Base-by-base conservation (phyloP, 2,797 vertebrate species). In the Sarcoramphus papa region DNA sequence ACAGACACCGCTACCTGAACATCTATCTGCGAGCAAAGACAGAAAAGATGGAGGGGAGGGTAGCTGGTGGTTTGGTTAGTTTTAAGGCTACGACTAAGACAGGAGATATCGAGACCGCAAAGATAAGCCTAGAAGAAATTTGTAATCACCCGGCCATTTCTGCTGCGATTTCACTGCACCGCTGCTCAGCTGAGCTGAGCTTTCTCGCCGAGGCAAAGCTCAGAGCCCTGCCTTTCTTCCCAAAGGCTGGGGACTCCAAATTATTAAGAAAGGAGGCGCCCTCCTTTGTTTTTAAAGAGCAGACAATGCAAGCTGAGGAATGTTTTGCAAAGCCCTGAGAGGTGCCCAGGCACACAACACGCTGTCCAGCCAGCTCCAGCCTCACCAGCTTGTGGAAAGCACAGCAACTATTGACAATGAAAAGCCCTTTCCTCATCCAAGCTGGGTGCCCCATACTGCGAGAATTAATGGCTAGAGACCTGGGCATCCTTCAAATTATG, bases 401-500 rank as follows among this genome's bases (percentile, higher is more conserved):
- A 97, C 94, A 97, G 97, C 92, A 93, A 97, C 96, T 88, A 97
- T 97, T 97, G 97, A 96, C 97, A 97, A 97, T 97, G 97, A 97
- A 98, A 98, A 98, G 93, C 97, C 97, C 96, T 98, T 97, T 98
- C 97, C 97, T 97, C 97, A 97, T 90, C 96, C 96, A 96, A 97
- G 97, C 97, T 97, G 97, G 98, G 97, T 98, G 97, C 98, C 98
- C 97, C 98, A 98, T 98, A 98, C 98, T 98, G 98, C 53, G 98
- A 98, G 97, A 98, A 98, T 98, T 98, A 98, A 98, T 98, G 98
- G 97, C 98, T 98, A 97, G 96, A 98, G 98, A 98, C 98, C 98
- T 98, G 98, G 98, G 98, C 98, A 98, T 98, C 98, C 98, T 98
- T 98, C 98, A 98, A 98, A 98, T 98, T 97, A 97, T 98, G 98